Evolutionary conservation across 2,888 invertebrate genomes (phyloP).

Genomic region (Drosophila bunnanda): DNA sequence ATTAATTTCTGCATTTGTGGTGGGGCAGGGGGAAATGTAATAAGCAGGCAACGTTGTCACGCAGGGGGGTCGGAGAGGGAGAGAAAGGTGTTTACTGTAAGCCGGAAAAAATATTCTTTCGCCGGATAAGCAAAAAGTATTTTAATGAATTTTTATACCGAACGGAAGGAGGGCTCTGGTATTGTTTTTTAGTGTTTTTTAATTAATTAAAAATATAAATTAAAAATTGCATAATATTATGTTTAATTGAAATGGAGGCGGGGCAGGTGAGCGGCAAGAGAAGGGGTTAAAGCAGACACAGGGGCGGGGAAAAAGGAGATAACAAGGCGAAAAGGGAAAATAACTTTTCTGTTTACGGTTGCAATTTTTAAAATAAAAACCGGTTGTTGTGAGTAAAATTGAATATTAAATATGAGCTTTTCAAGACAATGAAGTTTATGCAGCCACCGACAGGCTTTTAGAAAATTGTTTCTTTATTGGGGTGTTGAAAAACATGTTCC

Average conservation of each 20-base stretch:
- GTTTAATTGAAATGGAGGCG: conserved; percentile 62
- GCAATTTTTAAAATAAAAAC: not conserved
- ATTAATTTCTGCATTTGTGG: conserved; percentile 31
- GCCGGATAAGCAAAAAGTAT: conserved; percentile 73
- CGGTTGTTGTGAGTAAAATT: not conserved
- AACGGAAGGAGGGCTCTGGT: conserved; percentile 27
- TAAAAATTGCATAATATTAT: conserved; percentile 70
- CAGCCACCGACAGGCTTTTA: not conserved
- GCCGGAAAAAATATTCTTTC: conserved; percentile 57
- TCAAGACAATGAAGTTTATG: not conserved
- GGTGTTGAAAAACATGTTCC: too few relatives aligned
- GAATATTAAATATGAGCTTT: not conserved
- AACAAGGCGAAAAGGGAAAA: not conserved
- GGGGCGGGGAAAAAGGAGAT: not conserved
- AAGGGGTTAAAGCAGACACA: not conserved
- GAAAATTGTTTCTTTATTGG: not conserved
- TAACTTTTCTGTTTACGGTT: not conserved
- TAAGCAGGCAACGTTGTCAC: conserved; percentile 76
- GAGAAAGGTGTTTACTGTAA: conserved; percentile 58
- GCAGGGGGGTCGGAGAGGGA: conserved; percentile 29
- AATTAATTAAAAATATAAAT: conserved; percentile 76
- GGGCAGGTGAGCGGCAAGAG: not conserved
- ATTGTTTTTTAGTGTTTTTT: conserved; percentile 73
- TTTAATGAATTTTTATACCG: conserved; percentile 74
- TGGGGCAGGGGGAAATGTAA: conserved; percentile 43